Evolutionary conservation across 2,888 invertebrate genomes (phyloP).

Genomic region (Tetragonisca angustula): DNA sequence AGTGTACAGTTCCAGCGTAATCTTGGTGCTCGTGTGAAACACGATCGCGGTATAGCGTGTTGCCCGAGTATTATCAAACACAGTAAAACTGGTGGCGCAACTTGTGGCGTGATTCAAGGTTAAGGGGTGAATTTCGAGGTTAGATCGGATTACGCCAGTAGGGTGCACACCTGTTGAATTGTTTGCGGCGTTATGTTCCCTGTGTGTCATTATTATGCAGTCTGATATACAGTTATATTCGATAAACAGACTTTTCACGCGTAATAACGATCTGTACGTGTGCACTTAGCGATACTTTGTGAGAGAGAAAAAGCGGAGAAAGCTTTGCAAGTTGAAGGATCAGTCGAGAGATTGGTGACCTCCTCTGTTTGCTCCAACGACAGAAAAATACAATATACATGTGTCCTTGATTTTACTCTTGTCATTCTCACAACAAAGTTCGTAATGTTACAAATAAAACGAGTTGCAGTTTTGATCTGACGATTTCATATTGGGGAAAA

Average conservation of each 20-base stretch:
- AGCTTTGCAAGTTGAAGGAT: neutral
- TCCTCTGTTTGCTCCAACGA: neutral
- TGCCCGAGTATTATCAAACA: neutral
- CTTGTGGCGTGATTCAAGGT: neutral
- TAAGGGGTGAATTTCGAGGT: neutral
- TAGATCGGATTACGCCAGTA: neutral
- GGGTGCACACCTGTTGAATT: neutral
- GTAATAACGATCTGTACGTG: neutral
- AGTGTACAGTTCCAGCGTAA: no score
- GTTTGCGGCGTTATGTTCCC: no score
- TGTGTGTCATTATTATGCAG: neutral
- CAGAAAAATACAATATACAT: neutral
- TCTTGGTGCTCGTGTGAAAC: neutral
- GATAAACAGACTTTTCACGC: neutral
- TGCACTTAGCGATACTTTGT: neutral
- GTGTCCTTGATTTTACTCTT: neutral
- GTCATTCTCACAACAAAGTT: no score
- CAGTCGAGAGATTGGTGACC: neutral
- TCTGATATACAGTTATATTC: neutral
- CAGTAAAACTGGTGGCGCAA: neutral
- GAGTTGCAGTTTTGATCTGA: no score
- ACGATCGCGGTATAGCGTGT: neutral
- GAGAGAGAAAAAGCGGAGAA: slow-evolving; percentile 22
- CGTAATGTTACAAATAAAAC: no score
- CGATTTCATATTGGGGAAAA: neutral